Evolutionary conservation across 2,797 vertebrate species (phyloP).

Genomic region (Lepilemur ruficaudatus): DNA sequence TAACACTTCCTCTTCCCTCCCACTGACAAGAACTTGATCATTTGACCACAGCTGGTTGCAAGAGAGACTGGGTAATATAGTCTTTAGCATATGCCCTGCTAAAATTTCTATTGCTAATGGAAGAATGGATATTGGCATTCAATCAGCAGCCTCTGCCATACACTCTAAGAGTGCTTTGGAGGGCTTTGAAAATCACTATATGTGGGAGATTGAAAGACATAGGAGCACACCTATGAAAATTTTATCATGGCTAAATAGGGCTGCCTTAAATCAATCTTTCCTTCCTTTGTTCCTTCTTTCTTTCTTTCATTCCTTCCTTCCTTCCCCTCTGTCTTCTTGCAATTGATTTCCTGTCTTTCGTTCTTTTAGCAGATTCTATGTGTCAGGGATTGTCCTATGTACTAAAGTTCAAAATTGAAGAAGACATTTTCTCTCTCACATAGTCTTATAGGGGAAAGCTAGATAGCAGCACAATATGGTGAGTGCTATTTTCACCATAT

Average conservation of each 20-base stretch:
- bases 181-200: not conserved
- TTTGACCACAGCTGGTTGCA: not conserved
- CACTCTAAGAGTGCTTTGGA: not conserved
- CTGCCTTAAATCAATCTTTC: not conserved
- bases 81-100: not conserved
- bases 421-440: not conserved
- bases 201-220: not conserved
- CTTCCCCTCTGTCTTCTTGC: not conserved
- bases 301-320: not conserved
- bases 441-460: not conserved
- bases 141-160: not conserved
- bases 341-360: not conserved
- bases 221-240: not conserved
- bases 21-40: not conserved
- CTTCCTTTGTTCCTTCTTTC: not conserved
- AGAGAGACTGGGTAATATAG: not conserved
- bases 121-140: not conserved
- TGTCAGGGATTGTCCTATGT: not conserved
- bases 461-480: not conserved
- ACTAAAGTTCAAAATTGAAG: not conserved
- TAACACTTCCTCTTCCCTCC: not conserved
- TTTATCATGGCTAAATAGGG: not conserved
- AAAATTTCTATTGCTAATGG: not conserved
- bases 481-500: not conserved
- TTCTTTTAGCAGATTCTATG: not conserved